Base-by-base conservation (phyloP, 92 coral and sea anemone species). In the Anthopleura xanthogrammica region DNA sequence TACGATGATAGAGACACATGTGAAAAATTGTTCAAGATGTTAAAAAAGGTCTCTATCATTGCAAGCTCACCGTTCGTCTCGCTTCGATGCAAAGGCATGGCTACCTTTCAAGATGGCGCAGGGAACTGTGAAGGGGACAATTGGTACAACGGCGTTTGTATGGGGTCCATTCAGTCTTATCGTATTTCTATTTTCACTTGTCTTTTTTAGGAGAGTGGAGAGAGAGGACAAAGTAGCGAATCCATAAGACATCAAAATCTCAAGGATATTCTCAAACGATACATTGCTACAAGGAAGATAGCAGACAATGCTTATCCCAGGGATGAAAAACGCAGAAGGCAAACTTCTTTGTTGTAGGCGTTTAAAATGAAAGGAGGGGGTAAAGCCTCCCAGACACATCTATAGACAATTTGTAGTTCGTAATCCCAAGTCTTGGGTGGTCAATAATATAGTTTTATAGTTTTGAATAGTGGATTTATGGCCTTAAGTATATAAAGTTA, bases 251-350 rank as follows among this genome's bases (percentile, higher is more conserved):
- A 60, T 9, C 72, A 74, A 4, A 60, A 79, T 60, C 60, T 79
- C 46, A 79, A 79, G 24, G 82, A 79, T 12, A 79, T 79, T 12
- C 56, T 79, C 20, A 79, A 62, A 39, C 74, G 82, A 36, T 79
- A 79, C 16, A 39, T 79, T 57, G 82, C n/a, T 4, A 79, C 60
- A 42, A 79, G 82, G 42, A 79, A 79, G 43, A 79, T 20, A 42
- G 14, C 29, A 36, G 82, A 79, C 74, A 60, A 42, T 22, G 20
- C 12, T 10, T 29, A n/a, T 12, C 41, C 74, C 4, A 68, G 42
- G 42, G 36, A 29, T 68, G 74, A 23, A 9, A 17, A 68, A 62
- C 39, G 9, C 42, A 68, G 41, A 36, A 68, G 13, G 29, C 24
- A 68, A 36, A 36, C 74, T 0, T 12, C 41, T 68, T n/a, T 29